phyloP scores from a whole-genome alignment of 2,797 vertebrate species.

The Trichosurus vulpecula region DNA sequence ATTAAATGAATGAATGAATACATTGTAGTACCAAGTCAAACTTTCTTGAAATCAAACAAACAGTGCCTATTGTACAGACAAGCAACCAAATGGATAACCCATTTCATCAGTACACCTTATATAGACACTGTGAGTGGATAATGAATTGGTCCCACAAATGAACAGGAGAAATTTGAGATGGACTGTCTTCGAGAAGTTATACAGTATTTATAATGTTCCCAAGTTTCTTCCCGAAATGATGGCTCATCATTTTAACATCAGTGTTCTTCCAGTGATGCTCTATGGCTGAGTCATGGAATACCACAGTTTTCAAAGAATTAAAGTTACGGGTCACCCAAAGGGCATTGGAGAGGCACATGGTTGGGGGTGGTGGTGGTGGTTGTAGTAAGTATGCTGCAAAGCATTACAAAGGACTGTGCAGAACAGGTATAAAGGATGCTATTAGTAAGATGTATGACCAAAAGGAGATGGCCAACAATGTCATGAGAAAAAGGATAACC shows the following conservation, averaged over 20 bases:
- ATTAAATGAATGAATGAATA: background rate
- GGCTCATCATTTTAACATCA: background rate
- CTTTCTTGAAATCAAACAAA: background rate
- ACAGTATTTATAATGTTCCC: background rate
- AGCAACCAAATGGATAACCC: background rate
- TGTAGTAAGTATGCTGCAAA: background rate
- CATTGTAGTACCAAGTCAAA: background rate
- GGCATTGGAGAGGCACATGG: background rate
- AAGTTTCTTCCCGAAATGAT: background rate
- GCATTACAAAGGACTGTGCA: background rate
- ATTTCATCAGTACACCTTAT: background rate
- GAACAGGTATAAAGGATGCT: background rate
- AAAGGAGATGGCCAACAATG: background rate
- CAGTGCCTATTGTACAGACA: background rate
- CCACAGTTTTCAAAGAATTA: background rate
- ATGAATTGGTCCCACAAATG: background rate
- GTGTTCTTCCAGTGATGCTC: background rate
- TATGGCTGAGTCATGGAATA: background rate
- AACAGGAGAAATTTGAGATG: background rate
- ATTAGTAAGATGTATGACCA: background rate
- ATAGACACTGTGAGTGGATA: background rate
- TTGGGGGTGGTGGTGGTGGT: background rate
- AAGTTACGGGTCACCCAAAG: background rate
- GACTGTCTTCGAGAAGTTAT: background rate
- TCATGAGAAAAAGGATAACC: background rate